Evolutionary conservation across 2,113 vertebrate species (phyloP).

Genomic region (Spizaetus ornatus): DNA sequence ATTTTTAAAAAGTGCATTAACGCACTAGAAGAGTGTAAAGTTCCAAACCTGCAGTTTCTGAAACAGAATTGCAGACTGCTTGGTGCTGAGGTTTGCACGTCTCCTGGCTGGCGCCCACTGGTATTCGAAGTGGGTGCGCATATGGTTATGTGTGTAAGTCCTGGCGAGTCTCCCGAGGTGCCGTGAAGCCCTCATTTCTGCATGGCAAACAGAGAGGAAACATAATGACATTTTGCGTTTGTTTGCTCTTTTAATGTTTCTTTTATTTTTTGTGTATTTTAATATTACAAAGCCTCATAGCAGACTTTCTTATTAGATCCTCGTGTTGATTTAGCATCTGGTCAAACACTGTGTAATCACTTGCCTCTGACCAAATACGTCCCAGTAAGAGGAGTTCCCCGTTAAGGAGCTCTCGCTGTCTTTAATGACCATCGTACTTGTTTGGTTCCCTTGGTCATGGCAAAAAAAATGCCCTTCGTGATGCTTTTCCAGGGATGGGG

Average conservation of each 20-base stretch:
- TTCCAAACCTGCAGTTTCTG: neutral
- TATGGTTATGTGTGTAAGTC: fast-evolving
- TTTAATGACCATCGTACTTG: neutral
- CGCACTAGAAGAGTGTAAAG: fast-evolving
- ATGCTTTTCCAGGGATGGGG: neutral
- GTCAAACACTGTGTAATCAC: neutral
- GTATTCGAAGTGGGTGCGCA: fast-evolving
- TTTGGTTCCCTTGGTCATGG: neutral
- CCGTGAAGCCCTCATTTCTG: neutral
- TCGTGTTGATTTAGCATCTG: neutral
- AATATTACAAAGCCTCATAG: neutral
- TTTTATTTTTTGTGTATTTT: neutral
- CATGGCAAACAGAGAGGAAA: neutral
- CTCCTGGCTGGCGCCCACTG: neutral
- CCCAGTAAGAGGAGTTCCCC: neutral
- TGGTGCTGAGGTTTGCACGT: fast-evolving
- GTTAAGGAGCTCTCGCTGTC: fast-evolving
- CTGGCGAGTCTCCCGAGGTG: neutral
- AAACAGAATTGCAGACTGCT: neutral
- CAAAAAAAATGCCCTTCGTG: neutral
- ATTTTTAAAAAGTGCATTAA: neutral
- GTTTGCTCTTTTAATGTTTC: neutral
- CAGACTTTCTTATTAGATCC: neutral
- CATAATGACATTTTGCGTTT: neutral
- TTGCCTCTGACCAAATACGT: neutral